phyloP scores from a whole-genome alignment of 1,140 invertebrate genomes.

The Luehdorfia chinensis region DNA sequence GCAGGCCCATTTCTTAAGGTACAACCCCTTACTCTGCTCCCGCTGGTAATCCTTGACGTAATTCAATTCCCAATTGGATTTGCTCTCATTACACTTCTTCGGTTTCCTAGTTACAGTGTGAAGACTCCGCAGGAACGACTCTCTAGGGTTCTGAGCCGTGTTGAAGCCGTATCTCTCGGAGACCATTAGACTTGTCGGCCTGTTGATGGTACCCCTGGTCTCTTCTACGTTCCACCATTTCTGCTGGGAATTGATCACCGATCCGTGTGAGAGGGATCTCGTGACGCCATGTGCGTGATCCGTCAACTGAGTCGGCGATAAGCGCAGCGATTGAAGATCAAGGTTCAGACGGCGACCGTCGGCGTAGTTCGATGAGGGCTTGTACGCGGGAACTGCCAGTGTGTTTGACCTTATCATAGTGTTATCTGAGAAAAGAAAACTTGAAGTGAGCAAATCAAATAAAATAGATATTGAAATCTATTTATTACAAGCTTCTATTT shows the following conservation, averaged over 20 bases:
- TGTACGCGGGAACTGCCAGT: slow-evolving; percentile 75
- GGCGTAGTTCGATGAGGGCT: slow-evolving; percentile 56
- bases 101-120: slow-evolving; percentile 63
- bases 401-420: slow-evolving; percentile 79
- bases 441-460: too few relatives aligned
- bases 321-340: slow-evolving; percentile 54
- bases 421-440: slow-evolving; percentile 46
- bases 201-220: slow-evolving; percentile 51
- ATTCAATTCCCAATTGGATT: slow-evolving; percentile 72
- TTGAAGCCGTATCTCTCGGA: slow-evolving; percentile 58
- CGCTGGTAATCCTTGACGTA: slow-evolving; percentile 69
- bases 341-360: slow-evolving; percentile 55
- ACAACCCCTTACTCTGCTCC: slow-evolving; percentile 59
- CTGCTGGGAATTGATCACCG: slow-evolving; percentile 63
- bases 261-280: slow-evolving; percentile 69
- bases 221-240: slow-evolving; percentile 67
- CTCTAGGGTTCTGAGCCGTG: slow-evolving; percentile 49
- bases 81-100: slow-evolving; percentile 62
- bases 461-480: too few relatives aligned
- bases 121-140: slow-evolving; percentile 65
- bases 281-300: slow-evolving; percentile 69
- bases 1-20: slow-evolving; percentile 82
- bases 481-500: too few relatives aligned
- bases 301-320: slow-evolving; percentile 61
- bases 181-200: slow-evolving; percentile 67